A percentile compares a stretch with the other conserved stretches of the same genome.
Evolutionary conservation across 2,888 invertebrate species (phyloP).

Genomic region (Drosophila vallismaia): DNA sequence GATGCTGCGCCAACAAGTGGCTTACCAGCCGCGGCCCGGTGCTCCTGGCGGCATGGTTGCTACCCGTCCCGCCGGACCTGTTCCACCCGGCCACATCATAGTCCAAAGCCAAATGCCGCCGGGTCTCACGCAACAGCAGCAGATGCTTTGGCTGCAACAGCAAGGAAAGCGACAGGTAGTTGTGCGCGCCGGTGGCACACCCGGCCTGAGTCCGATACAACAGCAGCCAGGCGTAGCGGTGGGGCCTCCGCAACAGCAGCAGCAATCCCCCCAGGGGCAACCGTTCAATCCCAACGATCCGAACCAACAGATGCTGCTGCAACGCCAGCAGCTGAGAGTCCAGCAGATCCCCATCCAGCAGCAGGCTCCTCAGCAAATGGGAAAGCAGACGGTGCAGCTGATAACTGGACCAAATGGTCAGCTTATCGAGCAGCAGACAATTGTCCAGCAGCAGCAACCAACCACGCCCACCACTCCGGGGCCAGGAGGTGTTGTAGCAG

Average conservation of each 20-base stretch:
- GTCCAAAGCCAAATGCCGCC: slow-evolving; percentile 89
- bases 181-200: slow-evolving; percentile 82
- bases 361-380: slow-evolving; percentile 63
- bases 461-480: slow-evolving; percentile 65
- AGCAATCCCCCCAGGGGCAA: slow-evolving; percentile 59
- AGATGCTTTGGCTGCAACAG: slow-evolving; percentile 89
- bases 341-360: slow-evolving; percentile 81
- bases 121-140: slow-evolving; percentile 87
- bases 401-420: slow-evolving; percentile 73
- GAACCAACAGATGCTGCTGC: slow-evolving; percentile 82
- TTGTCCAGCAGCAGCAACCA: slow-evolving; percentile 61
- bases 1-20: slow-evolving; percentile 85
- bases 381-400: slow-evolving; percentile 81
- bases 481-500: slow-evolving; percentile 44
- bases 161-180: slow-evolving; percentile 87
- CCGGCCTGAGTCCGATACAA: slow-evolving; percentile 82
- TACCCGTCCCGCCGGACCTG: slow-evolving; percentile 83
- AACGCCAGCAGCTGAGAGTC: slow-evolving; percentile 81
- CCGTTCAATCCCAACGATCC: slow-evolving; percentile 81
- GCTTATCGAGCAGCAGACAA: slow-evolving; percentile 73
- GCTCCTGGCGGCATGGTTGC: slow-evolving; percentile 84
- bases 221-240: slow-evolving; percentile 54
- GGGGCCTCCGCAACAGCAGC: slow-evolving; percentile 51
- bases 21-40: slow-evolving; percentile 82
- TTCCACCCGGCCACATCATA: slow-evolving; percentile 86